Evolutionary conservation across 2,888 invertebrate genomes (phyloP), one percentile per base, ranked within the genome.

Genomic region (Hylaea fasciaria): DNA sequence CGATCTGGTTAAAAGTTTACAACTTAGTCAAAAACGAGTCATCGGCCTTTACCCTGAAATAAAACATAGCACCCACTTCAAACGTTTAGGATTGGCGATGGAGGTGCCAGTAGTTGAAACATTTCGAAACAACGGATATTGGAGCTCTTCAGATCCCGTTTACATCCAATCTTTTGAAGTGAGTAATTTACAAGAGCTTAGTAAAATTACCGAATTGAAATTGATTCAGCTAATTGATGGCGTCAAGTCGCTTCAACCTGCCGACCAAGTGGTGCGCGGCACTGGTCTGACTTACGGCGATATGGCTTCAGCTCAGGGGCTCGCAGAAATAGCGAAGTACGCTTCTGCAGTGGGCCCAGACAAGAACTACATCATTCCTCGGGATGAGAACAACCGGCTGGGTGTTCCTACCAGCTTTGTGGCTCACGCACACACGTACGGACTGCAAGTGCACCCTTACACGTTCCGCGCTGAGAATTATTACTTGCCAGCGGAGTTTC

Each of bases 141-240:
- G 61, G 17, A 82, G 74, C 12, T 64, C 68, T 12, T 58, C 74
- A 0, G 81, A 83, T 43, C 89, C 88, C 1, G 82, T 86, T 29
- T 90, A 86, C 49, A 91, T 92, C 41, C 91, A 92, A 70, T 92
- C 91, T 0, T 90, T 92, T 55, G 91, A 92, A 82, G 74, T 91
- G 0, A 83, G 70, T 49, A 91, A 90, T 69, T 77, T 92, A 46
- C 88, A 87, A 66, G 77, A 82, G 62, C 70, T 92, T 0, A 88
- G 84, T 69, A 73, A 75, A 22, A 78, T 90, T 0, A 91, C 91
- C 0, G 70, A 77, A 40, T 68, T 92, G 9, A 76, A 84, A 17
- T 71, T 92, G 7, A 63, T 91, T 39, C 91, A 92, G 68, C 66
- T 92, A 12, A 86, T 78, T 62, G 82, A 83, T 14, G 70, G 72